Evolutionary conservation across 2,888 invertebrate species (phyloP), one percentile per base, ranked within the genome.

Genomic region (Bugula neritina): DNA sequence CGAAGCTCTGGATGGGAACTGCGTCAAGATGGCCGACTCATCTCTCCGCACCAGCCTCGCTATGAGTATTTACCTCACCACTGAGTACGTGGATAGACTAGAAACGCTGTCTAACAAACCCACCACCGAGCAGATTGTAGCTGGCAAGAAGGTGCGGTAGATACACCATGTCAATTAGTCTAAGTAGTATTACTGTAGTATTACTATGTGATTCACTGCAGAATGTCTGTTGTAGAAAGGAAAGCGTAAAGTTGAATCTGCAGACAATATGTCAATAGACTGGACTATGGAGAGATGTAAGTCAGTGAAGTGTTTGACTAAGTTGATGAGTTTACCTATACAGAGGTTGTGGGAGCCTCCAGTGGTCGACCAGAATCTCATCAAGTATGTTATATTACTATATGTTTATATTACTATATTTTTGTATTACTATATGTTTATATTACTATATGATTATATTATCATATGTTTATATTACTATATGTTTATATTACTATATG

Each of bases 291-390:
- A 90, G 76, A 88, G 90, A 73, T 88, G 89, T 73, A 87, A 88
- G 71, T 89, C 89, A 43, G 84, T 93, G 13, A 86, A 90, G 2
- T 86, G 88, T 23, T 79, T 92, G 13, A 88, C 89, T 76, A 87
- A 90, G 77, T 83, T 92, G 71, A 80, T 92, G 23, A 89, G 90
- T 75, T 86, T 90, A 74, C 90, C 90, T 1, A 81, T 94, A 23
- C 88, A 90, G 63, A 87, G 88, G 73, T 86, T 94, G 0, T 94
- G 93, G 92, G 89, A 89, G 77, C 92, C 92, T 3, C 92, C 92
- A 0, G 86, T 92, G 55, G 89, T 90, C 43, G 93, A 93, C 79
- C 91, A 92, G 80, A 89, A 89, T 77, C 93, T 93, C 87, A 89
- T 92, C 58, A 89, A 89, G 92, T 92, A 85, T 87, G 88, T 63